Base-by-base conservation (phyloP, 2,888 invertebrate species). In the Harpalus rufipes region DNA sequence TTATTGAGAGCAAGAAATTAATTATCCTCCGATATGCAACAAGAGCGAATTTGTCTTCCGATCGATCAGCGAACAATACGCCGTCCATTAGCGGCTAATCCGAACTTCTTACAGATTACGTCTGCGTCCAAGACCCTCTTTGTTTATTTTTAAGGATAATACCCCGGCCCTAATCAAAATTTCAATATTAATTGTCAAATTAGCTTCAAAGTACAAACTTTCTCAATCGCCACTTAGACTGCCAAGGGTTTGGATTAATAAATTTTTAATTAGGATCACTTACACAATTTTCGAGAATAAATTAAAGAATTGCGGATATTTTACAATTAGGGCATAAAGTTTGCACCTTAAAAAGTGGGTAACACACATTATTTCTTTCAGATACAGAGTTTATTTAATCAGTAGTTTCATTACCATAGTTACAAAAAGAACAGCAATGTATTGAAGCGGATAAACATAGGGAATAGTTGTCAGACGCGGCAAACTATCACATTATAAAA, bases 111-210 rank as follows among this genome's bases (percentile, higher is more conserved):
- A 68, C 14, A n/a, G 68, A 68, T 68, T 68, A 68, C 68, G 32
- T 5, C 25, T 14, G 0, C 41, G 39, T 32, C 68, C 68, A 51
- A 5, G 32, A 16, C 68, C 68, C 39, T 63, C 68, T 68, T 68
- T 68, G 68, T 68, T 68, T 68, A 68, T 68, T 68, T 68, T 68
- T 68, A 68, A 68, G 14, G 68, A 68, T 32, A 68, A 39, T 41
- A 12, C 63, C 63, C 32, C 63, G 21, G 8, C 25, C 63, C 63
- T 63, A 25, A 68, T 68, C 68, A 68, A 68, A 68, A 68, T 68
- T 68, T 68, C 39, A 68, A 68, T 68, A 68, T 63, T 63, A 68
- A 68, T 68, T 68, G 39, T 39, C 68, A 68, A 68, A 68, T 39
- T 68, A 68, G 63, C 63, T 63, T 21, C 18, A 63, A 59, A 59